phyloP scores from a whole-genome alignment of 2,888 invertebrate species.

The Drosophila leonis region DNA sequence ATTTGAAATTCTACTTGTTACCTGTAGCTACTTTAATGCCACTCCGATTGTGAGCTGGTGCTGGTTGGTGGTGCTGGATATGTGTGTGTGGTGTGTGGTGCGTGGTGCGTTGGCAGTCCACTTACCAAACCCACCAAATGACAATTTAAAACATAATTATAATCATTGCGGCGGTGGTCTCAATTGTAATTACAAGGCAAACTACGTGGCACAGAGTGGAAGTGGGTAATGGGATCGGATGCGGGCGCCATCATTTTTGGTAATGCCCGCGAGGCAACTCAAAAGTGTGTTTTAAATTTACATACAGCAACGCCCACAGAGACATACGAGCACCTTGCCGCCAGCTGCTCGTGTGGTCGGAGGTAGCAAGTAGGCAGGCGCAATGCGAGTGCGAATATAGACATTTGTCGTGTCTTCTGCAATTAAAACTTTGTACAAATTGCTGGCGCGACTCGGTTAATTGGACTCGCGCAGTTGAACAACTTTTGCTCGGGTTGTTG shows the following conservation, averaged over 20 bases:
- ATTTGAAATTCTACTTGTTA: constrained; percentile 67
- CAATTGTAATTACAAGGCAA: constrained; percentile 77
- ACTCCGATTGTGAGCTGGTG: constrained; percentile 23
- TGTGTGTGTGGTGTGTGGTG: neutral
- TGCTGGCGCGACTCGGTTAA: constrained; percentile 43
- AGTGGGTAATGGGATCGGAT: constrained; percentile 4
- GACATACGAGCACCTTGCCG: constrained; percentile 31
- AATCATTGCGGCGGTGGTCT: constrained; percentile 75
- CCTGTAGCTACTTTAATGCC: constrained; percentile 74
- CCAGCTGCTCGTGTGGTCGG: neutral
- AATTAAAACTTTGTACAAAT: constrained; percentile 67
- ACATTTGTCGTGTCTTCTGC: constrained; percentile 61
- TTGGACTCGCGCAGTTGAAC: constrained; percentile 33
- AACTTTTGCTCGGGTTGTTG: constrained; percentile 9
- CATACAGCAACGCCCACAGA: constrained; percentile 67
- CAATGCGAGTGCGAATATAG: constrained; percentile 43
- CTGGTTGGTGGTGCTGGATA: neutral
- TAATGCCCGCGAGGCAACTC: constrained; percentile 77
- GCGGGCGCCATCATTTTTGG: constrained; percentile 49
- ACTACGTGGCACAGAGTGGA: constrained; percentile 50
- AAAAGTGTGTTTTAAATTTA: constrained; percentile 71
- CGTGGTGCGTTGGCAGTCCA: constrained; percentile 5
- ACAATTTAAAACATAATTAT: constrained; percentile 80
- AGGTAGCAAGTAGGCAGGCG: neutral
- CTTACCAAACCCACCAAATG: constrained; percentile 46